Base-by-base conservation (phyloP, 1,140 invertebrate genomes). In the Drosophila lini region DNA sequence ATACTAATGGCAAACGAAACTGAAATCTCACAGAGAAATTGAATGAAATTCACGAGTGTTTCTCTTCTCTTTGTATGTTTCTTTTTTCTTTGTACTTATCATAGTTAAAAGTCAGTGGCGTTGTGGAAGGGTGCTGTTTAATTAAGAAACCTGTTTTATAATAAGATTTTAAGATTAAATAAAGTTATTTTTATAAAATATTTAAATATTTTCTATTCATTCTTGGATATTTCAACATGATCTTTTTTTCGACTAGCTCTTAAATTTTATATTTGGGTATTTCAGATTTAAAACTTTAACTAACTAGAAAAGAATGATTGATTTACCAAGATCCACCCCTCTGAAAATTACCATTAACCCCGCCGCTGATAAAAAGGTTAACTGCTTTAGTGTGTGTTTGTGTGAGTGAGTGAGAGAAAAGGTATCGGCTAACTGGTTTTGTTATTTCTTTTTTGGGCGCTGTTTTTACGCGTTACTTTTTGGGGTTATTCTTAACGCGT, bases 401-500 rank as follows among this genome's bases (percentile, higher is more conserved):
- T 59, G 59, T 41, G 32, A 68, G 15, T 40, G 19, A 57, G 45
- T 63, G 67, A 48, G 59, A 71, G 32, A 38, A 55, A 67, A 60
- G 52, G 83, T 86, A 76, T 85, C 56, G 68, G 77, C 84, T 80
- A 88, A 88, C 83, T 88, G 83, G 83, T 86, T 86, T 86, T 63
- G 62, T 84, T 77, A 70, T 59, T 47, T 74, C 74, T 85, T 64
- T 64, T 57, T 75, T 60, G 78, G 73, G 67, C 65, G 60, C 76
- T 67, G 50, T 64, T 81, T 84, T 84, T 84, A 85, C 81, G 81
- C 71, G 81, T 84, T 84, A 85, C 81, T 86, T 88, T 86, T 86
- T 88, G 77, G 83, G 83, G 83, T 89, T 88, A 88, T 88, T 88
- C 83, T 89, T 88, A 86, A 80, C 77, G 65, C 65, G 69, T 74